A percentile compares a stretch with the other conserved stretches of the same genome.
Evolutionary conservation across 2,888 invertebrate genomes (phyloP).

Genomic region (Buathra laborator): DNA sequence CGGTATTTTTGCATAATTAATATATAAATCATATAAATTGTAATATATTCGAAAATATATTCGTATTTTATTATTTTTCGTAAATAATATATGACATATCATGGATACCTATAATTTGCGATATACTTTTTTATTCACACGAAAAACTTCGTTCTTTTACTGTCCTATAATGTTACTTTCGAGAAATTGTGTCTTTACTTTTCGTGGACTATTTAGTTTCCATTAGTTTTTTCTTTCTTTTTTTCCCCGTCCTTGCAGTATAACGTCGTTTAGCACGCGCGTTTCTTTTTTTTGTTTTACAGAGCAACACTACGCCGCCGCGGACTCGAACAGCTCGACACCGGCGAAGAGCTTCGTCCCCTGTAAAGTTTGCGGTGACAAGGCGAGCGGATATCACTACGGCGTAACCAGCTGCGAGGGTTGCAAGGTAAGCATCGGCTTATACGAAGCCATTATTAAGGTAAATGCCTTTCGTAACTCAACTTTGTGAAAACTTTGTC

Average conservation of each 20-base stretch:
- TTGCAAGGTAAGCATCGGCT: conserved; percentile 92
- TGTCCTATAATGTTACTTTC: too few species aligned
- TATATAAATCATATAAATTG: too few species aligned
- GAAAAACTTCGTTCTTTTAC: too few species aligned
- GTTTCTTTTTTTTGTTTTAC: conserved; percentile 78
- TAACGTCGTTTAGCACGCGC: not conserved
- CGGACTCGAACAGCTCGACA: conserved; percentile 92
- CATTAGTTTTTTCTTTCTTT: not conserved
- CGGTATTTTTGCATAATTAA: too few species aligned
- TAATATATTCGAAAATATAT: too few species aligned
- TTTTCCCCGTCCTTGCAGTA: not conserved
- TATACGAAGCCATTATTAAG: not conserved
- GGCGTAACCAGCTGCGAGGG: conserved; percentile 99
- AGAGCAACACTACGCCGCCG: conserved; percentile 91
- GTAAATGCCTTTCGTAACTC: too few species aligned
- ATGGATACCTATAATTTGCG: too few species aligned
- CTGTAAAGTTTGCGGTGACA: conserved; percentile 99
- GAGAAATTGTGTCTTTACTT: too few species aligned
- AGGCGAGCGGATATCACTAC: conserved; percentile 98
- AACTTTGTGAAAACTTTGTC: not conserved
- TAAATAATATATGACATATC: too few species aligned
- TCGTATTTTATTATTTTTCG: not conserved
- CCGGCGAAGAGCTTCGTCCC: conserved; percentile 95
- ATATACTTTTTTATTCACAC: too few species aligned
- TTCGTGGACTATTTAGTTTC: too few species aligned